Percentiles rank a stretch among this genome's conserved stretches.
Evolutionary conservation across 1,140 invertebrate species (phyloP).

Genomic region (Drosophila murphyi): DNA sequence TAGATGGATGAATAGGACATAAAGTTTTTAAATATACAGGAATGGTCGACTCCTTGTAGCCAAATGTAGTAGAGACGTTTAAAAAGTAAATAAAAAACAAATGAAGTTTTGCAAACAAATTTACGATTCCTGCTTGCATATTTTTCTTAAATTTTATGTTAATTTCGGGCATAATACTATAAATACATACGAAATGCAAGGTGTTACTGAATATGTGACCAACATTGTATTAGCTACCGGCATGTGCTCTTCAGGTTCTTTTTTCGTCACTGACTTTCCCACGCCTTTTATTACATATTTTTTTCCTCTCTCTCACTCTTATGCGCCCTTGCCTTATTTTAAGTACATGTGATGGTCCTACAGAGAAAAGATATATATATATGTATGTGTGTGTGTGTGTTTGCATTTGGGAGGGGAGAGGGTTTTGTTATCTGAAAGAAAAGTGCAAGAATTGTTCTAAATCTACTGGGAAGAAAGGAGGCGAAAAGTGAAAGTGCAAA

Average conservation of each 20-base stretch:
- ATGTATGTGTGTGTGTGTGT: too few species aligned
- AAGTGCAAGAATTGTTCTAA: conserved; percentile 77
- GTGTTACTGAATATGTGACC: conserved; percentile 4
- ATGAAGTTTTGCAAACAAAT: too few species aligned
- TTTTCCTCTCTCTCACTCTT: background rate
- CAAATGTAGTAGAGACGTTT: too few species aligned
- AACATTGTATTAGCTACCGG: conserved; percentile 29
- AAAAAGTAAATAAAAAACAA: too few species aligned
- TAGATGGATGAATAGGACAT: too few species aligned
- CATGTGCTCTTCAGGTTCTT: conserved; percentile 26
- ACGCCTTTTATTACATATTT: conserved; percentile 47
- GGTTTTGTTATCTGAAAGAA: conserved; percentile 46
- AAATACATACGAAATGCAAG: background rate
- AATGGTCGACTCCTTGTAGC: too few species aligned
- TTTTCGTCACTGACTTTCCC: conserved; percentile 51
- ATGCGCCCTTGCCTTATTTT: conserved; percentile 1
- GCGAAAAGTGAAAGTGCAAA: conserved; percentile 58
- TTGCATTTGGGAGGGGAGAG: background rate
- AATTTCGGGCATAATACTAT: background rate
- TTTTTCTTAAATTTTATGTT: too few species aligned
- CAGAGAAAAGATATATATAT: background rate
- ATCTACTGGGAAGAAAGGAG: conserved; percentile 38
- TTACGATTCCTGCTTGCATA: too few species aligned
- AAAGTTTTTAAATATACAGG: too few species aligned
- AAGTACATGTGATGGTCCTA: conserved; percentile 26